Percentiles rank a stretch among this genome's conserved stretches.
These are phyloP conservation scores for Neodon shergylaensis DNA, from an alignment of 2,113 vertebrate species.

Conservation along the genomic window DNA sequence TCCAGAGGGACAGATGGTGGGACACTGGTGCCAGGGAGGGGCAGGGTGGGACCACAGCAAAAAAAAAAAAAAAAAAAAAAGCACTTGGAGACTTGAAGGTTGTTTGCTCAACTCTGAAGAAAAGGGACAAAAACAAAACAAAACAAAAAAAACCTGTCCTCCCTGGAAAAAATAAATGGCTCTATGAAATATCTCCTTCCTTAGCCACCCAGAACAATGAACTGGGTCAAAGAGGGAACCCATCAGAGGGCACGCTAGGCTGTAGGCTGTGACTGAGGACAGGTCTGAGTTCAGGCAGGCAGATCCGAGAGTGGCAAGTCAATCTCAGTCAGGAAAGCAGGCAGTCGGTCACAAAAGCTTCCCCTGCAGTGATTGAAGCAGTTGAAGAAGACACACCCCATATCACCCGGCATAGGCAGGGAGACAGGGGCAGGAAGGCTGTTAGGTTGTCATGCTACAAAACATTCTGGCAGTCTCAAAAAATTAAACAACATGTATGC, in stretches of 20 bases:
- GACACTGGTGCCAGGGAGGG: background rate
- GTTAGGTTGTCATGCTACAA: background rate
- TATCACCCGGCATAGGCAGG: background rate
- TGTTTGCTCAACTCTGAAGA: background rate
- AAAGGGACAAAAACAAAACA: too few species aligned
- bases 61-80: too few species aligned
- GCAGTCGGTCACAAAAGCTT: background rate
- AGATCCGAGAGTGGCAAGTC: background rate
- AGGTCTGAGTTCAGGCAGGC: background rate
- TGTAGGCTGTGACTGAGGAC: background rate
- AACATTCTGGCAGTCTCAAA: background rate
- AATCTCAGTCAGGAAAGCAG: background rate
- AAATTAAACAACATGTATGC: background rate
- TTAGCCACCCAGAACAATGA: background rate
- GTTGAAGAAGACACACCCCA: background rate
- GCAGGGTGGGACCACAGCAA: background rate
- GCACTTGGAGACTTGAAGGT: too few species aligned
- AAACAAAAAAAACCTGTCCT: too few species aligned
- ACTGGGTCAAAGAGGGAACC: background rate
- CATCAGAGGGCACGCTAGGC: background rate
- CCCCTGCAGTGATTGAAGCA: background rate
- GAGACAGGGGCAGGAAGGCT: background rate
- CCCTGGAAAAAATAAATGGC: constrained; percentile 22
- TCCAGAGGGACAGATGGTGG: background rate
- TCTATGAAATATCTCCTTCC: background rate